phyloP scores from a whole-genome alignment of 1,140 invertebrate species.

The Drosophila lowei region DNA sequence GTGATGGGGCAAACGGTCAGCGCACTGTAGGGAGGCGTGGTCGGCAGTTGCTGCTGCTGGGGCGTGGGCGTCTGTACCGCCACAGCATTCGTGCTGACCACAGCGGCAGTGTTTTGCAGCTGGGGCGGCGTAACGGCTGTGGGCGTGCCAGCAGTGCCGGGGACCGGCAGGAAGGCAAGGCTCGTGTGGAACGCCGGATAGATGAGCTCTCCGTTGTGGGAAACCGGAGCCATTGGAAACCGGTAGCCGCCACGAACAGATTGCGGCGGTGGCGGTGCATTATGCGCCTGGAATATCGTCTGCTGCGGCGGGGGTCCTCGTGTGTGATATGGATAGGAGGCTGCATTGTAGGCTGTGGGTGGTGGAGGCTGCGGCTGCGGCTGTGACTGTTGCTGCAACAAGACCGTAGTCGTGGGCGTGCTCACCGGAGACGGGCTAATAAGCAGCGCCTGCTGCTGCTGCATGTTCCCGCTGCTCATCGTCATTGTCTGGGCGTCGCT shows the following conservation, averaged over 20 bases:
- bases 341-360: constrained; percentile 58
- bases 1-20: constrained; percentile 65
- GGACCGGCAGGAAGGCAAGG: constrained; percentile 70
- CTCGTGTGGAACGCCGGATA: constrained; percentile 83
- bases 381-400: constrained; percentile 50
- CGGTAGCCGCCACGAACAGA: constrained; percentile 82
- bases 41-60: constrained; percentile 46
- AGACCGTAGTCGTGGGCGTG: constrained; percentile 60
- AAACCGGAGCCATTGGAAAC: constrained; percentile 78
- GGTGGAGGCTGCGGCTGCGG: constrained; percentile 45
- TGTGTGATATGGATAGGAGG: constrained; percentile 78
- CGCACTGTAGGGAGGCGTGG: constrained; percentile 51
- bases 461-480: constrained; percentile 38
- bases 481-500: constrained; percentile 52
- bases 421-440: constrained; percentile 63
- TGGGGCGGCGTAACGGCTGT: constrained; percentile 83
- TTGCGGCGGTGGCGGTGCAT: constrained; percentile 82
- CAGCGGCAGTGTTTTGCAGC: constrained; percentile 77
- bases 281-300: constrained; percentile 79
- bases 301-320: constrained; percentile 78
- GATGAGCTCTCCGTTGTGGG: constrained; percentile 80
- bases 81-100: constrained; percentile 66
- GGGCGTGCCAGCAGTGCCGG: constrained; percentile 75
- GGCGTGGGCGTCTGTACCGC: constrained; percentile 47
- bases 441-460: constrained; percentile 56